These are phyloP conservation scores for Zootermopsis nevadensis DNA, from an alignment of 2,888 invertebrate species.

Conservation along the genomic window DNA sequence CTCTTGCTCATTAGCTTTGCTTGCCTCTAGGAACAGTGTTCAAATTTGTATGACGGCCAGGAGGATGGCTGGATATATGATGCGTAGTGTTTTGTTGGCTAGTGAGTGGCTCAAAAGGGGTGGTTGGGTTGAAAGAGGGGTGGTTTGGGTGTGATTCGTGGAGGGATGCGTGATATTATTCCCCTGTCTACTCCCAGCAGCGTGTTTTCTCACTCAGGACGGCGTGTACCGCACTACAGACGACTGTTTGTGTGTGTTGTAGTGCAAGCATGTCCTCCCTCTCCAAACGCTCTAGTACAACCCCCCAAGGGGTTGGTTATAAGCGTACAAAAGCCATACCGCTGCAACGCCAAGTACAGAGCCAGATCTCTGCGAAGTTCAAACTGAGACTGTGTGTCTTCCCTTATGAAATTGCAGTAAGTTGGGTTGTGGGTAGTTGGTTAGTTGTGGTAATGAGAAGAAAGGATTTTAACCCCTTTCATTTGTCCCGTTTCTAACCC, in stretches of 20 bases:
- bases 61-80: constrained; percentile 13
- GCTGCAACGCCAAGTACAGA: not conserved
- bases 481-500: constrained; percentile 32
- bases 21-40: constrained; percentile 29
- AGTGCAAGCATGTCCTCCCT: not conserved
- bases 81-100: constrained; percentile 15
- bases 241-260: not conserved
- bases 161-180: constrained; percentile 25
- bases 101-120: constrained; percentile 1
- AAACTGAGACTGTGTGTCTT: not conserved
- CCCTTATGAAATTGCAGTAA: not conserved
- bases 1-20: constrained; percentile 28
- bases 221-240: not conserved
- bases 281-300: not conserved
- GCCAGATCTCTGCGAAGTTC: constrained; percentile 11
- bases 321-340: constrained; percentile 17
- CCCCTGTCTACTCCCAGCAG: constrained; percentile 20
- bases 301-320: constrained; percentile 29
- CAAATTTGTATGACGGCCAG: constrained; percentile 26
- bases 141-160: constrained; percentile 8
- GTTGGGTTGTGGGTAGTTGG: constrained; percentile 23
- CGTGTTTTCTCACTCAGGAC: not conserved
- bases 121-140: not conserved
- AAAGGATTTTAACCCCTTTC: constrained; percentile 36
- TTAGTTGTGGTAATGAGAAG: constrained; percentile 40